Base-by-base conservation (phyloP, 2,797 vertebrate species). In the Myoxocephalus aenaeus region DNA sequence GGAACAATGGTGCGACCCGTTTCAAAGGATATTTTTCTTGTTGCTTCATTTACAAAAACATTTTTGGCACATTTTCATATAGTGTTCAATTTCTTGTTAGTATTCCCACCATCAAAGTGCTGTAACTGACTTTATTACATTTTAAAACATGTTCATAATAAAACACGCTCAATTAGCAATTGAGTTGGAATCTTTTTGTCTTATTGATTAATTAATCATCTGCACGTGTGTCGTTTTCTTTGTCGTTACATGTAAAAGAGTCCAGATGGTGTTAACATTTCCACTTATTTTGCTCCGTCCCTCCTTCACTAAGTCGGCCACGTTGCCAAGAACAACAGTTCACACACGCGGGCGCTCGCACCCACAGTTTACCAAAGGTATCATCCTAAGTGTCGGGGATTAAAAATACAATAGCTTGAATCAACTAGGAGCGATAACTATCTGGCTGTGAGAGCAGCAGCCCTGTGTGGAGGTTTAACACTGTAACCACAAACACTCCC, bases 401-500 rank as follows among this genome's bases (percentile, higher is more conserved):
- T 91, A 90, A 87, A 92, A 86, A 78, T 69, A 92, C 90, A 93
- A 92, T 77, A 75, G 91, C 85, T 88, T 93, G 83, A 90, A 93
- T 88, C 89, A 94, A 92, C 92, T 92, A 82, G 68, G 65, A 73
- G 67, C 80, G 83, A 86, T 89, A 88, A 76, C 89, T 92, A 89
- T 91, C 85, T 86, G 76, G 86, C 71, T 34, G 81, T 75, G 83
- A 77, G 79, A 82, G 84, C 88, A 72, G 80, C 86, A 80, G 74
- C 83, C 67, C 34, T 27, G 65, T 40, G 57, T 73, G 83, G 83
- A 87, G 84, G 70, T 87, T 87, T 89, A 89, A 79, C 80, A 61
- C 54, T 34, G 42, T 29, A 83, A 87, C 71, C 82, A 75, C 80
- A 83, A 80, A 84, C 79, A 81, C 79, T 82, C 83, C 81, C 84